These are phyloP conservation scores for Ichneumoninae sp. DNA, from an alignment of 2,888 invertebrate species.

Conservation along the genomic window DNA sequence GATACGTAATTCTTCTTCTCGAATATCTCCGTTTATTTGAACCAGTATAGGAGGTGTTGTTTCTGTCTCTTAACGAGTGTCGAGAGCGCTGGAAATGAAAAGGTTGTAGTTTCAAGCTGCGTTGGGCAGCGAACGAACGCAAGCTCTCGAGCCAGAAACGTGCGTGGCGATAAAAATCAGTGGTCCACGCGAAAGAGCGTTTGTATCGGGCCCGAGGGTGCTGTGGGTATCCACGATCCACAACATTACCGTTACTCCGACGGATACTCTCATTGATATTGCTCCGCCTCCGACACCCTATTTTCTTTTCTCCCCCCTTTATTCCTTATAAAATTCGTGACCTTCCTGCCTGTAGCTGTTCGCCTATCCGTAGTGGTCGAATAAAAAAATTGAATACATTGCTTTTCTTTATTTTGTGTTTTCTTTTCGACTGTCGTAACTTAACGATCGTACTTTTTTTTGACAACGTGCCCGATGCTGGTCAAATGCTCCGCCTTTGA, in stretches of 20 bases:
- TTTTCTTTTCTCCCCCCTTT: conserved; percentile 66
- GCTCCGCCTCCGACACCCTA: conserved; percentile 52
- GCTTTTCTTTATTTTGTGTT: not conserved
- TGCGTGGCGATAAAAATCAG: conserved; percentile 75
- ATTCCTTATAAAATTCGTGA: conserved; percentile 59
- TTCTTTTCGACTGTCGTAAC: not conserved
- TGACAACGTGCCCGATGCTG: not conserved
- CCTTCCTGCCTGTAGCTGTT: conserved; percentile 6
- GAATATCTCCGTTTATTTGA: conserved; percentile 19
- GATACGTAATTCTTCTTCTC: conserved; percentile 9
- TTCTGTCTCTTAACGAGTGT: not conserved
- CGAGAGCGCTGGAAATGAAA: not conserved
- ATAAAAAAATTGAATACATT: conserved; percentile 15
- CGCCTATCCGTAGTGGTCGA: not conserved
- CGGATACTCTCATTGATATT: conserved; percentile 71
- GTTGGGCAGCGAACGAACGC: conserved; percentile 20
- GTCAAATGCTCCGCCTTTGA: not conserved
- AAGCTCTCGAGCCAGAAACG: conserved; percentile 61
- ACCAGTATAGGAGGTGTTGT: conserved; percentile 1
- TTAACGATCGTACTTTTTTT: not conserved
- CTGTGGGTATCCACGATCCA: conserved; percentile 60
- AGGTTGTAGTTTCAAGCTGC: not conserved
- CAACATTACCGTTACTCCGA: conserved; percentile 73
- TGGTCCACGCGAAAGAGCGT: conserved; percentile 71
- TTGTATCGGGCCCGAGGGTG: conserved; percentile 69